phyloP scores from a whole-genome alignment of 2,888 invertebrate species.

The Cataglyphis albicans region DNA sequence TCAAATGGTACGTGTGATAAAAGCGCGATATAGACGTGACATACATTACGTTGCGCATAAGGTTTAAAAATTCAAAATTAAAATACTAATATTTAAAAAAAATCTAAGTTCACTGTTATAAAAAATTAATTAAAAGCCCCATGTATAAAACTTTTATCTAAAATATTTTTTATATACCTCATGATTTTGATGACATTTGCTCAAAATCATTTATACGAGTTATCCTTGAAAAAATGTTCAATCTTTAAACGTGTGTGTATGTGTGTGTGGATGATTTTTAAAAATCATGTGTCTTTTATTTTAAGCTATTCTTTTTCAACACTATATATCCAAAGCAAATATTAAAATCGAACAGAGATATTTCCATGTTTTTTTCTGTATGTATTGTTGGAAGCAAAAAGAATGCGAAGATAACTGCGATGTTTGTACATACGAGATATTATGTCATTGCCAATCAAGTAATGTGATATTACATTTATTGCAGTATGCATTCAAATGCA shows the following conservation, averaged over 20 bases:
- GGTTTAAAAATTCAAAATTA: background rate
- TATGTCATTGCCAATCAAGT: slow-evolving; percentile 19
- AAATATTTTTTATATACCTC: background rate
- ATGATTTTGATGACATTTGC: background rate
- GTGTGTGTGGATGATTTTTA: background rate
- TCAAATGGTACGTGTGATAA: background rate
- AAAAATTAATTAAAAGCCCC: background rate
- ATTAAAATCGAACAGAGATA: background rate
- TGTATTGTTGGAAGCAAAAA: background rate
- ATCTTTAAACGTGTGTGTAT: background rate
- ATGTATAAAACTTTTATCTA: background rate
- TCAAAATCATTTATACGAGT: background rate
- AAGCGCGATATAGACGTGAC: background rate
- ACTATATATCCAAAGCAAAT: background rate
- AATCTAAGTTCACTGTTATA: background rate
- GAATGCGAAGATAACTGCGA: background rate
- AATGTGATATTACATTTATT: slow-evolving; percentile 33
- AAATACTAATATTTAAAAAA: background rate
- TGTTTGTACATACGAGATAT: background rate
- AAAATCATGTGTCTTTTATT: background rate
- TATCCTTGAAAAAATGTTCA: background rate
- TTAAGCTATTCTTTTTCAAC: background rate
- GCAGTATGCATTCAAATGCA: background rate
- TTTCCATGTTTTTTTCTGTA: background rate
- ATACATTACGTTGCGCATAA: background rate